These are phyloP conservation scores for Chlamydotis undulata DNA, from an alignment of 2,113 vertebrate species.

Conservation along the genomic window DNA sequence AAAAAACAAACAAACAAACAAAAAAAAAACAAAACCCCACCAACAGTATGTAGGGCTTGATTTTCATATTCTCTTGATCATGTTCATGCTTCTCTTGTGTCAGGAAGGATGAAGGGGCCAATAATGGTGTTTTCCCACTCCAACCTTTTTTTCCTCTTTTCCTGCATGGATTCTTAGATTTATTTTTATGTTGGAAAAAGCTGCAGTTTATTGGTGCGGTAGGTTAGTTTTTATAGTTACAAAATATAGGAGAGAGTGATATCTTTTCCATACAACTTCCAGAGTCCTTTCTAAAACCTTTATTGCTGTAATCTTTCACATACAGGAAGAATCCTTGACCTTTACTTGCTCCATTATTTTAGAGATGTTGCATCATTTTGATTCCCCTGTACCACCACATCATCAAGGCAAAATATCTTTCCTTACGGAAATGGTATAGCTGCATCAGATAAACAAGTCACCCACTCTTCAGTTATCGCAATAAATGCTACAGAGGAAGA, in stretches of 20 bases:
- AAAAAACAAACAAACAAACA: too few species aligned
- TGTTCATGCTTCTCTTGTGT: neutral
- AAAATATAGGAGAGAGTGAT: conserved; percentile 42
- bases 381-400: neutral
- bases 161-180: neutral
- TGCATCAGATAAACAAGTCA: neutral
- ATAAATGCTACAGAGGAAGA: neutral
- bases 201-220: conserved; percentile 1
- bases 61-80: neutral
- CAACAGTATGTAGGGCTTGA: neutral
- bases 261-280: conserved; percentile 27
- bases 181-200: conserved; percentile 7
- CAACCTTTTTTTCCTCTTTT: neutral
- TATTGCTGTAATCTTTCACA: conserved; percentile 57
- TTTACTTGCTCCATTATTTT: conserved; percentile 17
- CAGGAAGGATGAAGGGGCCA: neutral
- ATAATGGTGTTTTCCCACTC: neutral
- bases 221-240: conserved; percentile 42
- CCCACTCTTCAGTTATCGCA: neutral
- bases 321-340: conserved; percentile 46
- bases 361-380: neutral
- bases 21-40: too few species aligned
- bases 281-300: conserved; percentile 35
- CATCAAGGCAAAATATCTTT: neutral
- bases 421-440: neutral